phyloP scores from a whole-genome alignment of 2,888 invertebrate genomes.

The Clusia tigrina region DNA sequence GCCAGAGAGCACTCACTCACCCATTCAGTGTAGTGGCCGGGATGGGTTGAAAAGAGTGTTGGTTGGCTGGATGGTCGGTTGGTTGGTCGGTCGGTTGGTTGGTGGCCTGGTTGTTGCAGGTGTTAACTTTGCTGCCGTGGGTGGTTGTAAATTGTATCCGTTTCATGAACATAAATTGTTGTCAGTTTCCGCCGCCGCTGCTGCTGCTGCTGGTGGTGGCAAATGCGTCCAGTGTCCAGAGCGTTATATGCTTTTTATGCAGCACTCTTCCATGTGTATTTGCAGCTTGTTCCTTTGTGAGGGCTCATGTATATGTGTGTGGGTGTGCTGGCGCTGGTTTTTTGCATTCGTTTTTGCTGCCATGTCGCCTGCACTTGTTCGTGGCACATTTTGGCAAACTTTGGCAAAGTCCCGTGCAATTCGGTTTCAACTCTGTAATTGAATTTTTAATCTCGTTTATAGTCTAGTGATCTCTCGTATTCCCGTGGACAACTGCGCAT shows the following conservation, averaged over 20 bases:
- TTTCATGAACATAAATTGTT: conserved; percentile 60
- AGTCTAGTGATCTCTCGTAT: conserved; percentile 63
- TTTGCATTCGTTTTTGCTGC: conserved; percentile 4
- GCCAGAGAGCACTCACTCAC: not conserved
- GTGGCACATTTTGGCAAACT: conserved; percentile 31
- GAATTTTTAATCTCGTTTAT: conserved; percentile 64
- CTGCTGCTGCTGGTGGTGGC: conserved; percentile 9
- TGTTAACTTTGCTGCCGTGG: conserved; percentile 25
- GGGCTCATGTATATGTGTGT: conserved; percentile 24
- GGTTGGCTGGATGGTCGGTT: too few relatives aligned
- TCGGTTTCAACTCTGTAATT: conserved; percentile 61
- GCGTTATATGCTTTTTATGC: not conserved
- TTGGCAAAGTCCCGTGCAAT: conserved; percentile 40
- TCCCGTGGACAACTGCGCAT: conserved; percentile 52
- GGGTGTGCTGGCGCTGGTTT: conserved; percentile 21
- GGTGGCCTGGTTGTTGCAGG: too few relatives aligned
- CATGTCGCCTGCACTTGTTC: conserved; percentile 7
- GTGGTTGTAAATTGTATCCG: conserved; percentile 60
- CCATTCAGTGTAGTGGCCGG: not conserved
- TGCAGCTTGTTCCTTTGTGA: conserved; percentile 21
- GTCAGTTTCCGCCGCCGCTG: conserved; percentile 53
- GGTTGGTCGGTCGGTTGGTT: too few relatives aligned
- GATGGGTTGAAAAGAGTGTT: too few relatives aligned
- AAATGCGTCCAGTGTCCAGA: not conserved
- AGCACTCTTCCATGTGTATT: not conserved